These are phyloP conservation scores for Aix galericulata DNA, from an alignment of 2,113 vertebrate genomes.

Conservation along the genomic window DNA sequence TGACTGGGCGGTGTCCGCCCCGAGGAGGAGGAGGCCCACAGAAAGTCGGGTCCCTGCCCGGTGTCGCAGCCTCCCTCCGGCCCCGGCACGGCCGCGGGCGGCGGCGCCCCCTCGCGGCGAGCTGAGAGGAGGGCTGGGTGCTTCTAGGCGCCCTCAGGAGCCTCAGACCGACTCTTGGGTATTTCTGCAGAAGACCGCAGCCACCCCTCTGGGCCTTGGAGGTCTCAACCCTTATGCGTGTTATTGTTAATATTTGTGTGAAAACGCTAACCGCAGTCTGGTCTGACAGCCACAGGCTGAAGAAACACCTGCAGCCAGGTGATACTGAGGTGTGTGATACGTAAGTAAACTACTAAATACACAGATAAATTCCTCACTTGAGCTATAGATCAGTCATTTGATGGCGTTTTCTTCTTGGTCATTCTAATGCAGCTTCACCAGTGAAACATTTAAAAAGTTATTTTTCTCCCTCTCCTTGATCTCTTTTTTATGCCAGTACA, in stretches of 20 bases:
- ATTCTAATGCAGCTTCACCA: background rate
- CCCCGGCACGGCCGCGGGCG: background rate
- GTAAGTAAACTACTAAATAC: background rate
- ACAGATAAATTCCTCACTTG: background rate
- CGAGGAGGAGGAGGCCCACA: no score
- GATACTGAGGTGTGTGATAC: background rate
- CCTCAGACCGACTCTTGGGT: rapidly evolving
- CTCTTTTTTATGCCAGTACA: no score
- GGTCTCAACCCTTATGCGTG: rapidly evolving
- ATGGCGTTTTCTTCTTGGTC: background rate
- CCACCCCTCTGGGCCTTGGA: background rate
- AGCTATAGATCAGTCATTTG: rapidly evolving
- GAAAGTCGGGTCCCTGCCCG: no score
- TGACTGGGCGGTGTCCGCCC: no score
- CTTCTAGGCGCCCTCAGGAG: background rate
- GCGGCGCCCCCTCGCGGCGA: no score
- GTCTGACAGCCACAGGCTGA: background rate
- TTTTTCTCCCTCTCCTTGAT: no score
- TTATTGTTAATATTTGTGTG: background rate
- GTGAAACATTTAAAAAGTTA: background rate
- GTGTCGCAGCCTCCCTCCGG: no score
- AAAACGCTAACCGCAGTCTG: background rate
- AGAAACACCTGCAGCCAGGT: background rate
- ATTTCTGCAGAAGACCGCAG: background rate
- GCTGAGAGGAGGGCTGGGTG: background rate